Base-by-base conservation (phyloP, 2,113 vertebrate genomes). In the Phyllostomus discolor region DNA sequence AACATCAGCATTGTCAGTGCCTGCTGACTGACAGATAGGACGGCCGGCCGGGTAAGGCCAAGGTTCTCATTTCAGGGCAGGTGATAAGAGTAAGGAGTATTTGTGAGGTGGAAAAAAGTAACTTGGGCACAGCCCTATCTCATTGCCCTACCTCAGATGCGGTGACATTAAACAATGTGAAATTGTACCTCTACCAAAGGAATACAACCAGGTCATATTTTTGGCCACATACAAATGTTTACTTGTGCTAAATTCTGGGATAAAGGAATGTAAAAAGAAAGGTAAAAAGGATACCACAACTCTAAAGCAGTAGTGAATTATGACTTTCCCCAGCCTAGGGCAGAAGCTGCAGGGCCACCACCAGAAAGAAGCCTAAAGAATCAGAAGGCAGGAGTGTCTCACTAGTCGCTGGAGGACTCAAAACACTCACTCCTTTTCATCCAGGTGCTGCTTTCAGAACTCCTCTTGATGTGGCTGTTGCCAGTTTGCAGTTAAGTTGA, bases 21-120 rank as follows among this genome's bases (percentile, higher is more conserved):
- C 70, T 26, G 19, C 4, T 33, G 28, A 46, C 26, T 20, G 22
- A 59, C 0, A 0, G 8, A 57, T 26, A 31, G 22, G 7, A 57
- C 7, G 7, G 54, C 31, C 2, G 0, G 54, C 31, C 1, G 0
- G 50, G 19, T 2, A 38, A 66, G 46, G 59, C 9, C 2, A 3
- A 57, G 19, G n/a, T 26, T 35, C 12, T 57, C 38, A 5, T 0
- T 38, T 17, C 38, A 31, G 0, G 0, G 24, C n/a, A 12, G 20
- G 48, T 6, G 46, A 0, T 52, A 15, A 41, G 20, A 12, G 33
- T 52, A 7, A 86, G 57, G 38, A 82, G 50, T 4, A 11, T 59
- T 16, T 70, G 54, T 35, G 72, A 82, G 26, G 26, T 15, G 31
- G 46, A 24, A 54, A 20, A 57, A 54, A 80, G 14, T 52, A 43